phyloP scores from a whole-genome alignment of 2,888 invertebrate species.

The Aphidius colemani region DNA sequence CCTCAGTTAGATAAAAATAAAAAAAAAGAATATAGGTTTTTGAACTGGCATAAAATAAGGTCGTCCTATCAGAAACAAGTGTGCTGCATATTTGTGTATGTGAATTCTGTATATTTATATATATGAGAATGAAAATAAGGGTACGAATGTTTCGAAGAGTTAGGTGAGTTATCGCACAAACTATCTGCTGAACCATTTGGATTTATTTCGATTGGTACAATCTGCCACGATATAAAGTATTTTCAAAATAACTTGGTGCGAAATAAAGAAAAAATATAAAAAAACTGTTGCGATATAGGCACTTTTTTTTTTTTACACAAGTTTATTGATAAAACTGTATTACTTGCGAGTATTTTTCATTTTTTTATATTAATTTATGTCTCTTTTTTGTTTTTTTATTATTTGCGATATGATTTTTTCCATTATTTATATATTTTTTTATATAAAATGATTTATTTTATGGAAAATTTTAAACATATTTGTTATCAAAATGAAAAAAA shows the following conservation, averaged over 20 bases:
- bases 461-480: too few species aligned
- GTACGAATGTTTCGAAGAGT: conserved; percentile 31
- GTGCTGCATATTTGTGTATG: conserved; percentile 25
- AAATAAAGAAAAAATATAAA: not conserved
- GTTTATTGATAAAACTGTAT: too few species aligned
- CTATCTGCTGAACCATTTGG: conserved; percentile 52
- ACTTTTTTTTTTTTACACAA: not conserved
- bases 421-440: too few species aligned
- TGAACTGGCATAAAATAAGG: conserved; percentile 42
- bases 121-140: conserved; percentile 20
- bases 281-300: conserved; percentile 6
- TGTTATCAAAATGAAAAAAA: too few species aligned
- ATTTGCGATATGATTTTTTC: too few species aligned
- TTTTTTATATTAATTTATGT: too few species aligned
- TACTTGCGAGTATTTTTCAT: too few species aligned
- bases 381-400: too few species aligned
- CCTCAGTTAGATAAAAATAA: conserved; percentile 7
- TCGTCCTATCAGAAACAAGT: conserved; percentile 30
- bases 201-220: conserved; percentile 58
- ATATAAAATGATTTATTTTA: too few species aligned
- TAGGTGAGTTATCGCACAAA: conserved; percentile 55
- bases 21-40: conserved; percentile 41
- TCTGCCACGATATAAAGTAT: conserved; percentile 52
- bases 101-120: not conserved
- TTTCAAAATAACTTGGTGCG: conserved; percentile 20